phyloP scores from a whole-genome alignment of 2,113 vertebrate genomes.

The Eulemur macaco region DNA sequence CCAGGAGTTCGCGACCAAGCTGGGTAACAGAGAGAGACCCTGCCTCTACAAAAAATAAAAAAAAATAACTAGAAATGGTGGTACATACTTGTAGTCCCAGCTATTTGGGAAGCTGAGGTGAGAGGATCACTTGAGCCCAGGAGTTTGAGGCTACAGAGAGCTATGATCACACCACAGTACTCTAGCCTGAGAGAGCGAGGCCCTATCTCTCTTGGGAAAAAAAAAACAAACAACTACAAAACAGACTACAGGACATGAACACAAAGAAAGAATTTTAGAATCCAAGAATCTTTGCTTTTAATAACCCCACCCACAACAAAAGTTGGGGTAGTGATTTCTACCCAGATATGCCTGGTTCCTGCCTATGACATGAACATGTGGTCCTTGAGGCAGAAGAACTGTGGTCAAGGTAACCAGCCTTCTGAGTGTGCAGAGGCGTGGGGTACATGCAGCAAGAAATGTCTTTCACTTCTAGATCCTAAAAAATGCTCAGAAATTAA shows the following conservation, averaged over 20 bases:
- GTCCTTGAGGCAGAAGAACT: not conserved
- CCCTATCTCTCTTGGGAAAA: not conserved
- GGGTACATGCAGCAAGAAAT: not conserved
- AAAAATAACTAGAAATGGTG: no score
- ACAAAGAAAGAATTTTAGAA: not conserved
- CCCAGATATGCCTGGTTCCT: not conserved
- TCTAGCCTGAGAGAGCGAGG: not conserved
- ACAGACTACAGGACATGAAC: not conserved
- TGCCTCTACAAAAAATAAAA: no score
- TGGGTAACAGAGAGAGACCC: no score
- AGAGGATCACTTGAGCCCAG: no score
- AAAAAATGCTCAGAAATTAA: not conserved
- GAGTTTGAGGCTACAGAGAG: no score
- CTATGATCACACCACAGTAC: no score
- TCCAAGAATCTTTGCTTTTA: constrained; percentile 16
- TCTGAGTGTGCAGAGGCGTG: not conserved
- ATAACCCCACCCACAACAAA: not conserved
- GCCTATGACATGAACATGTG: not conserved
- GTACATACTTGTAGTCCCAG: no score
- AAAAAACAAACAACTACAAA: not conserved
- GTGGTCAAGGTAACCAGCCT: not conserved
- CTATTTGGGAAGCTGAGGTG: no score
- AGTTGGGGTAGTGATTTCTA: not conserved
- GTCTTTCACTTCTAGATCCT: not conserved
- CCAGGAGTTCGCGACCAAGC: no score